These are phyloP conservation scores for Theropithecus gelada DNA, from an alignment of 2,113 vertebrate species.

Conservation along the genomic window DNA sequence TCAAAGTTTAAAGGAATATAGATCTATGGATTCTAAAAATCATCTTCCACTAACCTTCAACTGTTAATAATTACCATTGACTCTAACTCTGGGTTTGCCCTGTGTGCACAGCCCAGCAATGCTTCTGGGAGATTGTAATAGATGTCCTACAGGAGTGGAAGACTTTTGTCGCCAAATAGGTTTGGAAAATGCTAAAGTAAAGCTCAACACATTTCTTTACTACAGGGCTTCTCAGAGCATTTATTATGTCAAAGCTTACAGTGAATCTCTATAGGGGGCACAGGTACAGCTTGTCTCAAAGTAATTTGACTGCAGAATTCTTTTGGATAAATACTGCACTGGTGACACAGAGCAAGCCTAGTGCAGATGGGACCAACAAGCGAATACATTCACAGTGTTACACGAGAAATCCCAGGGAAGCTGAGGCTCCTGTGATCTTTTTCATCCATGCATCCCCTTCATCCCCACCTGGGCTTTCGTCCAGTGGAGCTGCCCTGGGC, in stretches of 20 bases:
- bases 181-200: neutral
- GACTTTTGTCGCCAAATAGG: neutral
- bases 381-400: rapidly evolving
- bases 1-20: neutral
- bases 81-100: neutral
- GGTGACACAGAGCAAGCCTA: rapidly evolving
- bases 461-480: no score
- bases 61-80: rapidly evolving
- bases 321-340: neutral
- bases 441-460: rapidly evolving
- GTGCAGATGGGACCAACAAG: rapidly evolving
- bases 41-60: no score
- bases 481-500: neutral
- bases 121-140: neutral
- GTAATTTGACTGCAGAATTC: neutral
- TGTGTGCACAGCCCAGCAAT: rapidly evolving
- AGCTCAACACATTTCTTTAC: neutral
- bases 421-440: rapidly evolving
- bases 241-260: neutral
- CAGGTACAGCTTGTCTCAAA: neutral
- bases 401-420: rapidly evolving
- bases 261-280: rapidly evolving
- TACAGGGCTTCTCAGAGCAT: neutral
- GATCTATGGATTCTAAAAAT: neutral
- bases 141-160: rapidly evolving